These are phyloP conservation scores for Trachythela sp. DNA, from an alignment of 64 coral and sea anemone genomes.

Conservation along the genomic window DNA sequence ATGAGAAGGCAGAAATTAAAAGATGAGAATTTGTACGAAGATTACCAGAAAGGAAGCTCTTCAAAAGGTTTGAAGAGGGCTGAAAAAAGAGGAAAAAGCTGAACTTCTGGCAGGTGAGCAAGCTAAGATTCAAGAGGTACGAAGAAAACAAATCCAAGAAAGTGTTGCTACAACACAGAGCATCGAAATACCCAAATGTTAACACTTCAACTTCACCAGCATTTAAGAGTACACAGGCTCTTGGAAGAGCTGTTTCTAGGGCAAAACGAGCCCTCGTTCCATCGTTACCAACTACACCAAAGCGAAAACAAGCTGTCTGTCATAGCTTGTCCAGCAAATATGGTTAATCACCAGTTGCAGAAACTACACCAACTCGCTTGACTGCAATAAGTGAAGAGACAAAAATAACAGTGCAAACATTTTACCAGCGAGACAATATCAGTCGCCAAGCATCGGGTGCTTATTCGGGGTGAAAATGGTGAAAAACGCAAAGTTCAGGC, in stretches of 20 bases:
- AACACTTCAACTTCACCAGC: not conserved
- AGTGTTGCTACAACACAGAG: not conserved
- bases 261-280: not conserved
- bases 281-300: not conserved
- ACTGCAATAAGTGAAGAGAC: too few species aligned
- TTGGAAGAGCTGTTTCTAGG: not conserved
- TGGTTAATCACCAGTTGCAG: too few species aligned
- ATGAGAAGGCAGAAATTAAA: too few species aligned
- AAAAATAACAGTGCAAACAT: too few species aligned
- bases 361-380: too few species aligned
- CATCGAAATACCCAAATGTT: not conserved
- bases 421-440: too few species aligned
- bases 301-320: not conserved
- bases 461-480: too few species aligned
- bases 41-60: not conserved
- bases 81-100: not conserved
- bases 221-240: not conserved
- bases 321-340: too few species aligned
- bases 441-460: too few species aligned
- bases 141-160: not conserved
- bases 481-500: too few species aligned
- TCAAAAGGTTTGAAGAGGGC: not conserved
- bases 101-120: not conserved
- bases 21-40: not conserved
- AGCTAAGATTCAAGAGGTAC: not conserved